Base-by-base conservation (phyloP, 2,797 vertebrate species). In the Typhlichthys eigenmanni region DNA sequence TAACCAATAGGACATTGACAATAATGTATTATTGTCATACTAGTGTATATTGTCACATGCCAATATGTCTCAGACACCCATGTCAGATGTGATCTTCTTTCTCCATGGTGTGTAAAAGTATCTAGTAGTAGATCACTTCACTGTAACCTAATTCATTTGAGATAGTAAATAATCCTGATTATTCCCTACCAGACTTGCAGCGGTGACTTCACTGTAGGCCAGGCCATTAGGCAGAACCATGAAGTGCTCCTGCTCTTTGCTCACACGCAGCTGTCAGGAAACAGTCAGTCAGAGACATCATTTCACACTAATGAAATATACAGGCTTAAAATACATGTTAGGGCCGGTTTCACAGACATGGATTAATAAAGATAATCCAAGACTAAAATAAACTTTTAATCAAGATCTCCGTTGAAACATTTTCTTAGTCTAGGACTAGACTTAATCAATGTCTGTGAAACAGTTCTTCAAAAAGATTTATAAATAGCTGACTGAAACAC, bases 191-290 rank as follows among this genome's bases (percentile, higher is more conserved):
- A 98, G 87, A 81, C 92, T 96, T 70, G 95, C 95, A 0, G 95
- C 95, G 0, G 96, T 95, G 82, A 95, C 96, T 79, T 98, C 96
- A 0, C 92, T 94, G 77, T 93, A 98, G 0, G 94, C 88, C 68
- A 98, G 83, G 13, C 96, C 97, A 0, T 93, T 90, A 0, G 96
- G 96, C 77, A 95, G 93, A 68, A 98, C 93, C 80, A 98, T 78
- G 88, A 98, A 98, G 59, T 98, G 97, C 58, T 98, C 96, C 81
- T 98, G 97, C 68, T 98, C 97, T 86, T 98, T 98, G 89, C 94
- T 98, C 34, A 98, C 96, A 59, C 96, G 92, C 69, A 98, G 86
- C 97, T 98, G 87, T 45, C 10, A 55, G 32, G 16, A 72, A 48
- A 64, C 69, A 63, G n/a, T 13, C 51, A 61, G 43, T 32, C 43